phyloP scores from a whole-genome alignment of 2,888 invertebrate genomes.

The Sycophila texana region DNA sequence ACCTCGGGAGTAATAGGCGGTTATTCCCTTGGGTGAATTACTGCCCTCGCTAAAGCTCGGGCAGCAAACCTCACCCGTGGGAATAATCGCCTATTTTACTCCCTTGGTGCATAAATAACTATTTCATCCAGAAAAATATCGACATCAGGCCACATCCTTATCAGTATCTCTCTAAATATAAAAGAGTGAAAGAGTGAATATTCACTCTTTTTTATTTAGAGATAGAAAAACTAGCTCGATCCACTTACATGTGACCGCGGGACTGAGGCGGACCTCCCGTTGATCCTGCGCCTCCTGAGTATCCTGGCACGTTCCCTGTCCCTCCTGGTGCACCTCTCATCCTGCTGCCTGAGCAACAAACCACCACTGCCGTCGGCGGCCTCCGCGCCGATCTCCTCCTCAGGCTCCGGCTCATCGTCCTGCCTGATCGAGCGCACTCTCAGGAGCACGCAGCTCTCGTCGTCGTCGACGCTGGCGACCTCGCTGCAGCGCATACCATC shows the following conservation, averaged over 20 bases:
- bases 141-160: too few relatives aligned
- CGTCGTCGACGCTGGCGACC: slow-evolving; percentile 66
- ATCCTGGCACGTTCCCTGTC: slow-evolving; percentile 73
- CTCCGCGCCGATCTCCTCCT: background rate
- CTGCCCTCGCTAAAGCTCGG: too few relatives aligned
- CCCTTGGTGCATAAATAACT: too few relatives aligned
- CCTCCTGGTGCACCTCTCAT: slow-evolving; percentile 69
- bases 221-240: too few relatives aligned
- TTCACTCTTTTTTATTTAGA: too few relatives aligned
- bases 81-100: too few relatives aligned
- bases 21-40: too few relatives aligned
- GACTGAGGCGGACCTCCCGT: slow-evolving; percentile 74
- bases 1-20: too few relatives aligned
- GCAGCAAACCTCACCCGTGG: too few relatives aligned
- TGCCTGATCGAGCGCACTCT: slow-evolving; percentile 64
- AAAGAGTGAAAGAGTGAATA: too few relatives aligned
- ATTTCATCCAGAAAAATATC: too few relatives aligned
- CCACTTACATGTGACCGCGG: slow-evolving; percentile 72
- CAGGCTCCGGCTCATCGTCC: slow-evolving; percentile 37
- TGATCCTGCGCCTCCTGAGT: slow-evolving; percentile 71
- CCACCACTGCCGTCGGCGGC: slow-evolving; percentile 4
- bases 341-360: slow-evolving; percentile 62
- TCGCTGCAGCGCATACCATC: slow-evolving; percentile 62
- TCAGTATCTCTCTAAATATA: too few relatives aligned
- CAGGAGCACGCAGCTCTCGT: slow-evolving; percentile 69